Percentiles rank a stretch among this genome's conserved stretches.
Conservation (phyloP, 2,888 invertebrate species). For the Trachelus iudaicus region DNA sequence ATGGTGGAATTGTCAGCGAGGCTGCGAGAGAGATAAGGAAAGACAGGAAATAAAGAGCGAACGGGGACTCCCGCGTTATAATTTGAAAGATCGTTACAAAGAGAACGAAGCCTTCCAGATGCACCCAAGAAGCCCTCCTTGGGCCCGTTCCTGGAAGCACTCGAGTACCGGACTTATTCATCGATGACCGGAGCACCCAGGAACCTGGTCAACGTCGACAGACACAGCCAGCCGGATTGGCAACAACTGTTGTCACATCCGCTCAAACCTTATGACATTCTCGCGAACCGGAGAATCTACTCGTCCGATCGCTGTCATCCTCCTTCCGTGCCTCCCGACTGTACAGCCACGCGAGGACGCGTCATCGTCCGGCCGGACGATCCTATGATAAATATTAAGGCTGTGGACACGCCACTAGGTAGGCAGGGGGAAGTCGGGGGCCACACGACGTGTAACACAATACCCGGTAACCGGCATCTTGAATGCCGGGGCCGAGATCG, state of each 20-base stretch:
- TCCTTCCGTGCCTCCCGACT: neutral
- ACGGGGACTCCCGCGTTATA: neutral
- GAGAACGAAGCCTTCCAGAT: constrained; percentile 18
- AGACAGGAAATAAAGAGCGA: neutral
- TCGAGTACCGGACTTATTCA: constrained; percentile 57
- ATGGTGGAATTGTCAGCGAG: neutral
- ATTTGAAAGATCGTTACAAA: neutral
- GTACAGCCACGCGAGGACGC: neutral
- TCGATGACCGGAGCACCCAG: constrained; percentile 37
- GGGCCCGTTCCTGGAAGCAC: constrained; percentile 23
- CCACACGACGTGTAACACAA: constrained; percentile 45
- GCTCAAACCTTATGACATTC: constrained; percentile 26
- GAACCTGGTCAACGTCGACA: neutral
- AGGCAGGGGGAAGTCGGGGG: neutral
- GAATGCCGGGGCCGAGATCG: constrained; percentile 19
- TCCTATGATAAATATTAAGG: neutral
- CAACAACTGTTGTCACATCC: constrained; percentile 33
- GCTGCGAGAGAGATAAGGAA: neutral
- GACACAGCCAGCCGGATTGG: neutral
- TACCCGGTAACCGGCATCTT: constrained; percentile 28
- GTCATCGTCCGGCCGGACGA: neutral
- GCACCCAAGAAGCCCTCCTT: constrained; percentile 24
- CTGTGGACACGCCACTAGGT: neutral
- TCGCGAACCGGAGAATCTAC: neutral
- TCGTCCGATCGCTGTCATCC: neutral